These are phyloP conservation scores for Drosophila aff. DNA, from an alignment of 1,140 invertebrate genomes.

Conservation along the genomic window DNA sequence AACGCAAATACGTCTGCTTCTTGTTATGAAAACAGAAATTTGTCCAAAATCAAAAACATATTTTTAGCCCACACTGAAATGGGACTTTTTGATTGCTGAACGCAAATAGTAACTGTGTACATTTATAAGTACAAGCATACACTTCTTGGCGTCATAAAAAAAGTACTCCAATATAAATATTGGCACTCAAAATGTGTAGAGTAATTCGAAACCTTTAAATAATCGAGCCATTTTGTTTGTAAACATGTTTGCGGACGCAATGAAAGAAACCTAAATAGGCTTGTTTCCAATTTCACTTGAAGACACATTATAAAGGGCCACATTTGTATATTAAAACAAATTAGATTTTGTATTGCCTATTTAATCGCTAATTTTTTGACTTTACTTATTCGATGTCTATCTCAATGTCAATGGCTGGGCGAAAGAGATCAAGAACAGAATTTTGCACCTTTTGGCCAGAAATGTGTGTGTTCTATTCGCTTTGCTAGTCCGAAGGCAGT, in stretches of 20 bases:
- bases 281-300: background rate
- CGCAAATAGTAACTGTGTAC: conserved; percentile 6
- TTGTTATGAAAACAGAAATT: conserved; percentile 19
- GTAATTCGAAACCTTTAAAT: background rate
- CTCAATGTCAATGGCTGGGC: background rate
- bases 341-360: background rate
- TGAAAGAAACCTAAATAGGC: background rate
- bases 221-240: background rate
- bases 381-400: background rate
- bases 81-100: conserved; percentile 23
- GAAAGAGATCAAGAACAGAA: conserved; percentile 9
- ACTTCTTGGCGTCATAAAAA: background rate
- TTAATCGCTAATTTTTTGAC: background rate
- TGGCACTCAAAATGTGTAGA: no score
- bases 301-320: background rate
- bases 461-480: conserved; percentile 4
- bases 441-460: conserved; percentile 7
- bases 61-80: conserved; percentile 40
- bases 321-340: background rate
- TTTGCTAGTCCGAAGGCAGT: conserved; percentile 9
- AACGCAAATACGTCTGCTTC: no score
- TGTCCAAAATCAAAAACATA: conserved; percentile 33
- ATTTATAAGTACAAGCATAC: background rate
- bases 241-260: background rate
- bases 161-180: background rate